phyloP scores from a whole-genome alignment of 2,888 invertebrate species.

The Bugula neritina region DNA sequence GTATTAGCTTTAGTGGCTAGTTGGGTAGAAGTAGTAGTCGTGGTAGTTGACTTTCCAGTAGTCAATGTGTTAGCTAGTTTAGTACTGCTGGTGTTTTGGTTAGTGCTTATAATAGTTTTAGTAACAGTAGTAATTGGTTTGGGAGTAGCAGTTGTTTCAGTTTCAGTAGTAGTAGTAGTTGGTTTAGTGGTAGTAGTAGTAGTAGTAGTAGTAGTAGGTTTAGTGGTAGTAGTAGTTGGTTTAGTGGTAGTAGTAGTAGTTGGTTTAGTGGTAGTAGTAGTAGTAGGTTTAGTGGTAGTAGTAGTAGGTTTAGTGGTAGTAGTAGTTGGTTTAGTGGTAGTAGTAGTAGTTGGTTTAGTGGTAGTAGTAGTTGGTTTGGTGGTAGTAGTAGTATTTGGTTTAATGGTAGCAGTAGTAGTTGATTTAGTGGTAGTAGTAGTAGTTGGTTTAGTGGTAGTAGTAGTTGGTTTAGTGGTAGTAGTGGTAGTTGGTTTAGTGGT shows the following conservation, averaged over 20 bases:
- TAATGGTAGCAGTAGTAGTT: not conserved
- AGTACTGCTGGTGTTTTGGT: not conserved
- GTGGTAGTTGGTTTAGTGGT: not conserved
- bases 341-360: not conserved
- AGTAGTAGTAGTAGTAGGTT: not conserved
- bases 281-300: not conserved
- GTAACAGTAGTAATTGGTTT: not conserved
- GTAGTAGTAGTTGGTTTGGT: not conserved
- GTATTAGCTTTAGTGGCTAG: too few species aligned
- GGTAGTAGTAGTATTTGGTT: not conserved
- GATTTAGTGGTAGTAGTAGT: not conserved
- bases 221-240: not conserved
- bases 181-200: not conserved
- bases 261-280: not conserved
- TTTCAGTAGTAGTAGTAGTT: not conserved
- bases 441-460: not conserved
- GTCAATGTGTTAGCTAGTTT: too few species aligned
- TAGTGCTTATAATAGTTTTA: not conserved
- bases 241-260: not conserved
- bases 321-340: not conserved
- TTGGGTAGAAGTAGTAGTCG: not conserved
- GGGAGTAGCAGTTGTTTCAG: not conserved
- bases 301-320: not conserved
- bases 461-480: not conserved
- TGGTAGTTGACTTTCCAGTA: too few species aligned